A percentile compares a stretch with the other conserved stretches of the same genome.
Conservation (phyloP, 2,888 invertebrate genomes). For the Aphodius sticticus region DNA sequence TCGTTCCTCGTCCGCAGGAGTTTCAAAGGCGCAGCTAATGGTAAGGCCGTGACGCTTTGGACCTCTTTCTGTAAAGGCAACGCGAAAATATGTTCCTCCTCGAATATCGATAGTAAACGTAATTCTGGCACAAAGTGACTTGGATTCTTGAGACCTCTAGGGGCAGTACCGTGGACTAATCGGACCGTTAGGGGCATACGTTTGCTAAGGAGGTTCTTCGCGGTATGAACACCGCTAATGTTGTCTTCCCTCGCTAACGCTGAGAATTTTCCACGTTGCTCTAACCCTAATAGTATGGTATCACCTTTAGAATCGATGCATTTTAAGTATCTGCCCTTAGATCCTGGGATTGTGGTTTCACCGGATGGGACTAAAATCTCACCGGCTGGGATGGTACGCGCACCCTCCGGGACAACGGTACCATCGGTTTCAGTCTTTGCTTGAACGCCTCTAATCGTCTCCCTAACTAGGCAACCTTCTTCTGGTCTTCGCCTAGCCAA, state of each 20-base stretch:
- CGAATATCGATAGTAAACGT: constrained; percentile 82
- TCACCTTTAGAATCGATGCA: constrained; percentile 88
- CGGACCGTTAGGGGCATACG: constrained; percentile 92
- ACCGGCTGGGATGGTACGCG: constrained; percentile 80
- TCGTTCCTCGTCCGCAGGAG: constrained; percentile 84
- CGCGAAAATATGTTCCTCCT: constrained; percentile 87
- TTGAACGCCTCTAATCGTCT: constrained; percentile 75
- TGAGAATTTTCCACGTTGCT: constrained; percentile 91
- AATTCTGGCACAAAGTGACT: constrained; percentile 86
- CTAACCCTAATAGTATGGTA: constrained; percentile 81
- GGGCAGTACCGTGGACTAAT: constrained; percentile 89
- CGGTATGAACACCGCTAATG: constrained; percentile 93
- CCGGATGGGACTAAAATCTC: constrained; percentile 84
- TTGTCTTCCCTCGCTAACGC: constrained; percentile 92
- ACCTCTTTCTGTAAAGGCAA: constrained; percentile 83
- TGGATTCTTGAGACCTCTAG: constrained; percentile 82
- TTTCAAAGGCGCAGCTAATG: constrained; percentile 86
- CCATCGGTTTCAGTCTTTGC: constrained; percentile 68
- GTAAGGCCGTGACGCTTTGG: constrained; percentile 81
- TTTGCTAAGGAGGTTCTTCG: constrained; percentile 86
- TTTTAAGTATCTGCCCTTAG: constrained; percentile 82
- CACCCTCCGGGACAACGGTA: constrained; percentile 71
- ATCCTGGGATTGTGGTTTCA: constrained; percentile 71
- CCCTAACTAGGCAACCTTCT: constrained; percentile 81
- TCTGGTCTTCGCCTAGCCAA: constrained; percentile 78